Conservation (phyloP, 2,888 invertebrate species). For the Fissipunctia ypsillon region DNA sequence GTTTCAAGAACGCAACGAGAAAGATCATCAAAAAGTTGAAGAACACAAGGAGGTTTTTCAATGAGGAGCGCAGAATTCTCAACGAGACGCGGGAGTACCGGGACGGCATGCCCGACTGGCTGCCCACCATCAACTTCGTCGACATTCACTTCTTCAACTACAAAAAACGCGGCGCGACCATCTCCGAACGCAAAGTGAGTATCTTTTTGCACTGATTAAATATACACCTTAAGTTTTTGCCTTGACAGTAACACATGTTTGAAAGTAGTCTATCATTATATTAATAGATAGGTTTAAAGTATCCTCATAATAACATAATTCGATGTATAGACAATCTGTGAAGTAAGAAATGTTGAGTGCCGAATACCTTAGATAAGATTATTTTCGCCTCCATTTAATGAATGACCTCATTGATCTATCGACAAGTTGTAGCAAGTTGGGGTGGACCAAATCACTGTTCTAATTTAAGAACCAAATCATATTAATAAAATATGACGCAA, state of each 20-base stretch:
- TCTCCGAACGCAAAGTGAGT: conserved; percentile 84
- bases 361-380: conserved; percentile 64
- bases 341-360: conserved; percentile 61
- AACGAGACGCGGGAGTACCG: conserved; percentile 82
- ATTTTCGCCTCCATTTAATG: conserved; percentile 59
- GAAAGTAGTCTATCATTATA: conserved; percentile 59
- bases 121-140: conserved; percentile 86
- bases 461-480: conserved; percentile 49
- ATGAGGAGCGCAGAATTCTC: conserved; percentile 77
- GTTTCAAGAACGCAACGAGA: conserved; percentile 79
- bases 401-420: conserved; percentile 65
- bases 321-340: conserved; percentile 34
- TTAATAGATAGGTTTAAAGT: conserved; percentile 55
- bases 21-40: conserved; percentile 83
- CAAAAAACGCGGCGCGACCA: conserved; percentile 74
- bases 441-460: conserved; percentile 47
- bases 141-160: conserved; percentile 83
- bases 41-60: conserved; percentile 82
- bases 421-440: conserved; percentile 67
- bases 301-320: conserved; percentile 43
- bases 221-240: conserved; percentile 46
- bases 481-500: conserved; percentile 53
- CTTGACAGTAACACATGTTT: conserved; percentile 47
- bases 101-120: conserved; percentile 84
- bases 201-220: conserved; percentile 55